Evolutionary conservation across 2,113 vertebrate genomes (phyloP).

Genomic region (Zosterops hypoxanthus): DNA sequence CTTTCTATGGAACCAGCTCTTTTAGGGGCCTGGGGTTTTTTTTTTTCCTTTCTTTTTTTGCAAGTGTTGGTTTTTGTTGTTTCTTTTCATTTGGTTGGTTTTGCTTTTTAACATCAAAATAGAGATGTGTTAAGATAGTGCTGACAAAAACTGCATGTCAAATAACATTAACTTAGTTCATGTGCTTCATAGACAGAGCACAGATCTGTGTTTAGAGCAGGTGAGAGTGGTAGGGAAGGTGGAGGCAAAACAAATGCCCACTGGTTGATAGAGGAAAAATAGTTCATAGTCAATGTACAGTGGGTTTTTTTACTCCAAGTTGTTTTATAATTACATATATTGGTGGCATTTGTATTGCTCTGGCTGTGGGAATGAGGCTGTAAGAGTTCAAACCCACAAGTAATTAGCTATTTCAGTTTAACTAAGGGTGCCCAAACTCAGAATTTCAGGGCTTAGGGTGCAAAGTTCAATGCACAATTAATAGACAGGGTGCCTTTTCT

Average conservation of each 20-base stretch:
- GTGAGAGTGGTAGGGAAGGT: not conserved
- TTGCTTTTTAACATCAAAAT: not conserved
- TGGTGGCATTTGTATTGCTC: not conserved
- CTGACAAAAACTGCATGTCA: not conserved
- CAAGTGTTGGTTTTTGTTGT: not conserved
- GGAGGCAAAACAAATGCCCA: not conserved
- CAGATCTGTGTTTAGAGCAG: not conserved
- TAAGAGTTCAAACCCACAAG: not conserved
- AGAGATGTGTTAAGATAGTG: not conserved
- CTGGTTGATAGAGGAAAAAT: not conserved
- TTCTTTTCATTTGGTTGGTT: not conserved
- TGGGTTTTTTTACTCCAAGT: not conserved
- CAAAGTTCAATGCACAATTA: not conserved
- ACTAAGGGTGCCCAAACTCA: not conserved
- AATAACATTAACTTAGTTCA: not conserved
- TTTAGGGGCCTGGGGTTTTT: not conserved
- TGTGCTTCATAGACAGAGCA: not conserved
- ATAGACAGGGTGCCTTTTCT: not conserved
- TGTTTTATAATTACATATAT: not conserved
- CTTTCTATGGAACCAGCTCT: not conserved
- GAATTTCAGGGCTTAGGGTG: not conserved
- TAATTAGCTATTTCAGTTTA: not conserved
- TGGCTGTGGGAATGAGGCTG: not conserved
- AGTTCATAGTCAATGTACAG: not conserved
- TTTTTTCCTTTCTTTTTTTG: not conserved